These are phyloP conservation scores for Spodoptera littoralis DNA, from an alignment of 2,888 invertebrate genomes.

Conservation along the genomic window DNA sequence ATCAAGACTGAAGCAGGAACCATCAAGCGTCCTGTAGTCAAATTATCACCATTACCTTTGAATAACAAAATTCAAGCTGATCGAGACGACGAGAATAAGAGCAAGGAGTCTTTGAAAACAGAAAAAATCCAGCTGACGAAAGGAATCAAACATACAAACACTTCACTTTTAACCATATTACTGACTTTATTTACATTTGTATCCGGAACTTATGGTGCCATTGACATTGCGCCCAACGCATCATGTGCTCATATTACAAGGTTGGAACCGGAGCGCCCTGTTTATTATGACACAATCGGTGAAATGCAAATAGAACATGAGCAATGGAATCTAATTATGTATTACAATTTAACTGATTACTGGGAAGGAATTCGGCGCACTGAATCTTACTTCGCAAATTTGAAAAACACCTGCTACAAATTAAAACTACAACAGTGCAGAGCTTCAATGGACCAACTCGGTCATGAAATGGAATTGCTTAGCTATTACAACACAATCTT, in stretches of 20 bases:
- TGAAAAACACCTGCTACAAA: constrained; percentile 2
- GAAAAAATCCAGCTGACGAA: too few relatives aligned
- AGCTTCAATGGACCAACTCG: constrained; percentile 13
- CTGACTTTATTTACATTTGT: too few relatives aligned
- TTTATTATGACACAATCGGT: constrained; percentile 9
- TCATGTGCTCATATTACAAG: too few relatives aligned
- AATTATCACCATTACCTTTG: too few relatives aligned
- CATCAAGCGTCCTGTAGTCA: too few relatives aligned
- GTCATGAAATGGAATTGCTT: constrained; percentile 19
- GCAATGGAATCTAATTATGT: constrained; percentile 34
- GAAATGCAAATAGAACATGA: constrained; percentile 32
- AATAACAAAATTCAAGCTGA: too few relatives aligned
- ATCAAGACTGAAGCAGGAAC: constrained; percentile 5
- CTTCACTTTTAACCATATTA: too few relatives aligned
- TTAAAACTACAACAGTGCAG: constrained; percentile 4
- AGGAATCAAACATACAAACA: too few relatives aligned
- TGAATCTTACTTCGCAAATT: constrained; percentile 4
- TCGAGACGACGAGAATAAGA: too few relatives aligned
- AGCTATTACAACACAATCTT: constrained; percentile 15
- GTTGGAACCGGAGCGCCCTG: not conserved
- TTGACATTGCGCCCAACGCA: too few relatives aligned
- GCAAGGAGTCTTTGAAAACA: too few relatives aligned
- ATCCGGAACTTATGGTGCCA: too few relatives aligned
- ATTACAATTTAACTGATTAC: constrained; percentile 11
- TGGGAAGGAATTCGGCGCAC: constrained; percentile 5